phyloP scores from a whole-genome alignment of 64 coral and sea anemone genomes.

The Anthopleura sola region DNA sequence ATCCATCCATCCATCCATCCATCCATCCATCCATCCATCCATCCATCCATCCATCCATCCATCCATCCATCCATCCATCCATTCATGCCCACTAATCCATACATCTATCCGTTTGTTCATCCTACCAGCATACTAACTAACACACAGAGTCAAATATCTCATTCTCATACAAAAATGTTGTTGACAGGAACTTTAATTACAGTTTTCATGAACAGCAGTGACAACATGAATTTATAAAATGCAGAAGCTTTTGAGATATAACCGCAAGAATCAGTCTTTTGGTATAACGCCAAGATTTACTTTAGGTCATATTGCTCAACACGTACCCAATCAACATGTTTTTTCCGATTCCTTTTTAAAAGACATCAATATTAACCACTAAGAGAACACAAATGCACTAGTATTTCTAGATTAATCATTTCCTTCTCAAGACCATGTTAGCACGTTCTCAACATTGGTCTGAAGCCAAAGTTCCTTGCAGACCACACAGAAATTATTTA shows the following conservation, averaged over 20 bases:
- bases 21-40: neutral
- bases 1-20: neutral
- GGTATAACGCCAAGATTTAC: neutral
- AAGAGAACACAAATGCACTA: neutral
- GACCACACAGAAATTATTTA: too few species aligned
- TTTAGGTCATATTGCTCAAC: too few species aligned
- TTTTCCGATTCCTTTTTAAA: neutral
- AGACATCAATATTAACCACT: neutral
- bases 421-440: neutral
- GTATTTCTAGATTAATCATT: neutral
- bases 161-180: too few species aligned
- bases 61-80: neutral
- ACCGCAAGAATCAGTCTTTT: neutral
- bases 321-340: neutral
- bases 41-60: neutral
- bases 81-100: too few species aligned
- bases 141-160: too few species aligned
- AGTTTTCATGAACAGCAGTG: too few species aligned
- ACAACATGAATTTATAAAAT: too few species aligned
- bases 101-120: too few species aligned
- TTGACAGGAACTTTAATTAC: too few species aligned
- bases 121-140: too few species aligned
- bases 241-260: too few species aligned
- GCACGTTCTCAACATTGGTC: neutral
- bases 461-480: too few species aligned